A percentile compares a stretch with the other conserved stretches of the same genome.
Evolutionary conservation across 2,113 vertebrate species (phyloP).

Genomic region (Oxyura jamaicensis): DNA sequence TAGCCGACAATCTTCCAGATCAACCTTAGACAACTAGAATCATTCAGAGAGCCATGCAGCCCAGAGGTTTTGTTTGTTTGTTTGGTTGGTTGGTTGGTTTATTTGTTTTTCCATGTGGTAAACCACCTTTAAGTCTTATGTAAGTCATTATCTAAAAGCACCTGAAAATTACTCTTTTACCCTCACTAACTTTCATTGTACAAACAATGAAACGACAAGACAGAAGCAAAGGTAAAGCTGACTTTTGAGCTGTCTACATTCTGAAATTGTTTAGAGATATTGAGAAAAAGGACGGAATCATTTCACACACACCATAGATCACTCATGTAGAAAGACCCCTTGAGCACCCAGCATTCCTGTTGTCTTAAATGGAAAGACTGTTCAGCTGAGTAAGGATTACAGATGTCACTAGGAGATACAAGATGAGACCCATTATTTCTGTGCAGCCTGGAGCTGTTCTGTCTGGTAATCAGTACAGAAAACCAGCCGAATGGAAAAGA

Average conservation of each 20-base stretch:
- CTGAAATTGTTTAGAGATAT: background rate
- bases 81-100: no score
- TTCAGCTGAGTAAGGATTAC: background rate
- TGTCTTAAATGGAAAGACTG: background rate
- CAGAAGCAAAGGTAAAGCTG: background rate
- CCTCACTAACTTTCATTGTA: background rate
- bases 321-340: background rate
- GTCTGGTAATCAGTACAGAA: conserved; percentile 19
- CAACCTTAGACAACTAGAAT: background rate
- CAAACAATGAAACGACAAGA: background rate
- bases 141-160: background rate
- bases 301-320: background rate
- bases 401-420: background rate
- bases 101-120: background rate
- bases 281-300: background rate
- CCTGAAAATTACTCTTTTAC: background rate
- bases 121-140: background rate
- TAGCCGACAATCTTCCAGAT: background rate
- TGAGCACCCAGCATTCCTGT: background rate
- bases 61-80: background rate
- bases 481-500: conserved; percentile 18
- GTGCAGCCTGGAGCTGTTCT: background rate
- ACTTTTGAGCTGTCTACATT: background rate
- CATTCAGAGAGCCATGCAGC: background rate
- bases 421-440: background rate